Evolutionary conservation across 1,140 invertebrate species (phyloP), one percentile per base, ranked within the genome.

Genomic region (Drosophila burlai): DNA sequence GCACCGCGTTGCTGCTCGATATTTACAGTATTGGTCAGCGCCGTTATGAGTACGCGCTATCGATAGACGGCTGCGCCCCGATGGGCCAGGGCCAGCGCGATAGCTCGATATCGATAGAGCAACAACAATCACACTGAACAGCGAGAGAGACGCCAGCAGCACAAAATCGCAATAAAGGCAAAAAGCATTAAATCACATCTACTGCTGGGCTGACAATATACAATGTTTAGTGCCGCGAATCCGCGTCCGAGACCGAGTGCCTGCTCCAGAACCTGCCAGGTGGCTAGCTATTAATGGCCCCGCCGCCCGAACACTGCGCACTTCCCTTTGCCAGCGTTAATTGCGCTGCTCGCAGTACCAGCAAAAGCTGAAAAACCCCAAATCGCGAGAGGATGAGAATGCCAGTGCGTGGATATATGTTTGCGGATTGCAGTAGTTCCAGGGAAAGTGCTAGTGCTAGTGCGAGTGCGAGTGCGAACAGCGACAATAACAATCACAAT

Each of bases 91-190:
- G 29, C 31, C 8, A 36, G 52, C 11, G 52, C 11, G 52, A 15
- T 38, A 38, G 11, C 11, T 38, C 36, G 11, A 38, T 45, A 55
- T 47, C 68, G 36, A 64, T 74, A 76, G 46, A 55, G 69, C 75
- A 79, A 60, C 82, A 71, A 26, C 49, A 57, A 40, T 57, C 58
- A 61, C 69, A 79, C 54, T 66, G 76, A 79, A 79, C 69, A 73
- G 65, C 73, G 71, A 67, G 76, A 83, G 82, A 83, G 82, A 86
- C 83, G 83, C 83, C 75, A 85, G 83, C 80, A 86, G 83, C 84
- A 76, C 83, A 85, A 82, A 85, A 86, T 85, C 72, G 83, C 83
- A 85, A 85, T 82, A 82, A 86, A 86, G 79, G 79, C 68, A 82
- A 75, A 77, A 81, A 71, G 49, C 54, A 68, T 71, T 69, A 55